Base-by-base conservation (phyloP, 92 coral and sea anemone genomes). In the Epizoanthus rinbou region DNA sequence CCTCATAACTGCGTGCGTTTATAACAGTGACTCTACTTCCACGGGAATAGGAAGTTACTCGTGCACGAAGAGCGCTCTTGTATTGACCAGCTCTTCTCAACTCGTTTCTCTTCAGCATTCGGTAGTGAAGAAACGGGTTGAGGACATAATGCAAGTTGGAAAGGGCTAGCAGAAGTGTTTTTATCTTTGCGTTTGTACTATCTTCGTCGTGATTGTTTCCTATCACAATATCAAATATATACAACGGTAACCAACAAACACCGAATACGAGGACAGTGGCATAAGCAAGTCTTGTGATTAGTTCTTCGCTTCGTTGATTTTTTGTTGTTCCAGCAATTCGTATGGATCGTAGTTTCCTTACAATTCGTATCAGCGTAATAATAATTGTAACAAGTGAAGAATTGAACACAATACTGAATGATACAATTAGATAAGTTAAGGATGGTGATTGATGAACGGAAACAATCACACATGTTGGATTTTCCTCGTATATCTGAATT, bases 321-420 rank as follows among this genome's bases (percentile, higher is more conserved):
- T 74, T 74, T 11, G 80, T 74, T 22, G 64, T 74, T 24, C 80
- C 80, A 24, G 59, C 80, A 25, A 74, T 74, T 11, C 80, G 80
- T 53, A 74, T 22, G 0, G 80, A 74, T 15, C 80, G 54, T 37
- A 74, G 80, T 50, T 74, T 74, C 57, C 24, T 53, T 3, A 74
- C 80, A 74, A 74, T 74, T 74, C 64, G 33, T 5, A 74, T 23
- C 47, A 74, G 57, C 8, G 80, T 74, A 14, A 54, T 24, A 23
- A 74, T 52, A 18, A 28, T 74, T 11, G 39, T 74, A 22, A 24
- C 18, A 18, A 74, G 19, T 1, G 45, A 17, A 15, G 39, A 15
- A 50, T 53, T 13, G 33, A 74, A 74, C 37, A 54, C 64, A 16
- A 74, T 11, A 52, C 21, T 74, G n/a, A 74, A 74, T 11, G 64